phyloP scores from a whole-genome alignment of 2,888 invertebrate species.

The Sarcophaga carnaria region DNA sequence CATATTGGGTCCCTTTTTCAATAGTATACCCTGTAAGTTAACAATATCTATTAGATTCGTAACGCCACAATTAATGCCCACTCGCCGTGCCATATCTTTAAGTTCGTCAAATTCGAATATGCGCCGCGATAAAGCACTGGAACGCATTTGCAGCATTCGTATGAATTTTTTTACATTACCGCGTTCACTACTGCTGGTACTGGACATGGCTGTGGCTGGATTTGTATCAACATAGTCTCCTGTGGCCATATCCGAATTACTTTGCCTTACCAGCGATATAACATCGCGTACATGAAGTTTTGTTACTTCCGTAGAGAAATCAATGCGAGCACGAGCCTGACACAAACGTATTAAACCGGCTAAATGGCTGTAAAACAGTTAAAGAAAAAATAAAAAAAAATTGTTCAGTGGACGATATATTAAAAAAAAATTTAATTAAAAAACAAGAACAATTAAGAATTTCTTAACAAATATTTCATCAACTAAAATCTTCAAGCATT shows the following conservation, averaged over 20 bases:
- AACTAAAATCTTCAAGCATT: neutral
- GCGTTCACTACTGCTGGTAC: constrained; percentile 83
- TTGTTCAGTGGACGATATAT: too few species aligned
- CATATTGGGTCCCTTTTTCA: constrained; percentile 89
- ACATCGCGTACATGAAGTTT: constrained; percentile 92
- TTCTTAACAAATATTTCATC: too few species aligned
- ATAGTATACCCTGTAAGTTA: constrained; percentile 92
- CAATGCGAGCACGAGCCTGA: constrained; percentile 93
- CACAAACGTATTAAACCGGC: constrained; percentile 94
- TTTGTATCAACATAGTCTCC: constrained; percentile 83
- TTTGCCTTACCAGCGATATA: constrained; percentile 91
- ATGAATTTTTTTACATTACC: constrained; percentile 88
- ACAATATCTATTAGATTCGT: constrained; percentile 88
- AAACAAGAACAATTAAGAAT: too few species aligned
- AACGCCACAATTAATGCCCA: constrained; percentile 84
- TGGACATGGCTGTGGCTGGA: constrained; percentile 85
- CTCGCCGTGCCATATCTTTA: constrained; percentile 86
- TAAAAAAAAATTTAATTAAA: too few species aligned
- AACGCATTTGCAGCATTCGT: constrained; percentile 85
- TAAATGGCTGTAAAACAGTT: constrained; percentile 85
- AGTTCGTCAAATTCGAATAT: constrained; percentile 90
- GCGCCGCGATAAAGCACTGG: constrained; percentile 86
- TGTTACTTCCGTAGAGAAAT: constrained; percentile 91
- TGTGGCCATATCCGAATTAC: constrained; percentile 89
- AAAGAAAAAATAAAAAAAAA: neutral